Percentiles rank a stretch among this genome's conserved stretches.
phyloP scores from a whole-genome alignment of 2,797 vertebrate species.

The Champsocephalus gunnari region DNA sequence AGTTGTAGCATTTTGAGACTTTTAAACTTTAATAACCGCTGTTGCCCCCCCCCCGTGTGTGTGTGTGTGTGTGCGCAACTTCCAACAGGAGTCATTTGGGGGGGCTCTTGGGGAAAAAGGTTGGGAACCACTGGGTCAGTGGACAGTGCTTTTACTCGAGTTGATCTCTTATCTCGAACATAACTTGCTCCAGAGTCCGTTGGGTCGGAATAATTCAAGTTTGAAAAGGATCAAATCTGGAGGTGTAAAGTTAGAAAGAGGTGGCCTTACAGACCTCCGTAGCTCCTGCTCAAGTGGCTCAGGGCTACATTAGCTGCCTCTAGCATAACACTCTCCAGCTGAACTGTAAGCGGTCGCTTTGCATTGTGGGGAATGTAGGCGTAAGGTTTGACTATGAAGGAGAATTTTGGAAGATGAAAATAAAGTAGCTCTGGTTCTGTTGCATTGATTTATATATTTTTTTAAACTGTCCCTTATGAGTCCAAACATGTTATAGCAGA shows the following conservation, averaged over 20 bases:
- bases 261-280: neutral
- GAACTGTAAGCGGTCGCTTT: neutral
- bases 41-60: too few species aligned
- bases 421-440: neutral
- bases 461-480: neutral
- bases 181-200: neutral
- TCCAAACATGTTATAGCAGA: neutral
- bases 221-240: conserved; percentile 1
- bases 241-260: neutral
- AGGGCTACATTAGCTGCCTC: neutral
- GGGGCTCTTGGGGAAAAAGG: too few species aligned
- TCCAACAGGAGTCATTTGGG: too few species aligned
- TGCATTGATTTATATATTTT: neutral
- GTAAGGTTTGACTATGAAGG: too few species aligned
- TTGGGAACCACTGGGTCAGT: too few species aligned
- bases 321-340: neutral
- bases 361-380: neutral
- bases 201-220: neutral
- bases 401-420: neutral
- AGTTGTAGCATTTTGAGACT: too few species aligned
- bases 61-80: too few species aligned
- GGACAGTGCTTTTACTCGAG: neutral
- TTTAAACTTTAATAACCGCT: too few species aligned
- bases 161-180: too few species aligned
- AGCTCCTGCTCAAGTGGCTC: neutral